Conservation (phyloP, 2,797 vertebrate species). For the Knipowitschia caucasica region DNA sequence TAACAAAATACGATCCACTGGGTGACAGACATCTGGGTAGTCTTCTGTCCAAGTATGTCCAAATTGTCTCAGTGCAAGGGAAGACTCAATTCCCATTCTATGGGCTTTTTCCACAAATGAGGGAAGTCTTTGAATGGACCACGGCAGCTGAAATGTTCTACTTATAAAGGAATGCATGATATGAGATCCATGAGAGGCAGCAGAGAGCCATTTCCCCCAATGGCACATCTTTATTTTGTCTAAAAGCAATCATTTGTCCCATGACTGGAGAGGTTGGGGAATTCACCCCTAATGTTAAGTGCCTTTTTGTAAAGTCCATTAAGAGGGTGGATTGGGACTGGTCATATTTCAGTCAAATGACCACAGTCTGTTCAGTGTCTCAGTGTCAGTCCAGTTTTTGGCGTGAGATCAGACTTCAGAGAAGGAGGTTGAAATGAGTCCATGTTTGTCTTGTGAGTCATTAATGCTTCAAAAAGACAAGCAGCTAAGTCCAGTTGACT, state of each 20-base stretch:
- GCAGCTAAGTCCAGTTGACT: slow-evolving; percentile 51
- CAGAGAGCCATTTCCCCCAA: slow-evolving; percentile 54
- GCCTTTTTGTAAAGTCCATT: slow-evolving; percentile 64
- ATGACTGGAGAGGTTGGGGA: slow-evolving; percentile 24
- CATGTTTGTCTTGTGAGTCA: slow-evolving; percentile 55
- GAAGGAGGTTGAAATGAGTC: slow-evolving; percentile 25
- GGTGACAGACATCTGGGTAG: slow-evolving; percentile 62
- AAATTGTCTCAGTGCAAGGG: slow-evolving; percentile 75
- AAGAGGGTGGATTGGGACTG: slow-evolving; percentile 50
- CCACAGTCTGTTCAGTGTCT: slow-evolving; percentile 59
- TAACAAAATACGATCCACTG: slow-evolving; percentile 62
- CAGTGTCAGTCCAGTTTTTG: slow-evolving; percentile 74
- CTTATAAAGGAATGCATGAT: slow-evolving; percentile 73
- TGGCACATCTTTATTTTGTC: slow-evolving; percentile 58
- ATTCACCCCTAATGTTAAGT: slow-evolving; percentile 43
- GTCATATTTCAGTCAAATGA: slow-evolving; percentile 52
- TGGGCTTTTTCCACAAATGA: slow-evolving; percentile 64
- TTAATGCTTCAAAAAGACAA: slow-evolving; percentile 65
- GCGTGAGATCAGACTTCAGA: slow-evolving; percentile 46
- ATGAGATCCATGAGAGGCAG: slow-evolving; percentile 56
- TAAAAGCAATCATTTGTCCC: slow-evolving; percentile 41
- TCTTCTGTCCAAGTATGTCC: slow-evolving; percentile 69
- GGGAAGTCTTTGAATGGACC: slow-evolving; percentile 56
- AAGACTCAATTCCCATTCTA: slow-evolving; percentile 77
- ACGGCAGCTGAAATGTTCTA: slow-evolving; percentile 53